Conservation (phyloP, 2,888 invertebrate genomes). For the Podabrus alpinus region DNA sequence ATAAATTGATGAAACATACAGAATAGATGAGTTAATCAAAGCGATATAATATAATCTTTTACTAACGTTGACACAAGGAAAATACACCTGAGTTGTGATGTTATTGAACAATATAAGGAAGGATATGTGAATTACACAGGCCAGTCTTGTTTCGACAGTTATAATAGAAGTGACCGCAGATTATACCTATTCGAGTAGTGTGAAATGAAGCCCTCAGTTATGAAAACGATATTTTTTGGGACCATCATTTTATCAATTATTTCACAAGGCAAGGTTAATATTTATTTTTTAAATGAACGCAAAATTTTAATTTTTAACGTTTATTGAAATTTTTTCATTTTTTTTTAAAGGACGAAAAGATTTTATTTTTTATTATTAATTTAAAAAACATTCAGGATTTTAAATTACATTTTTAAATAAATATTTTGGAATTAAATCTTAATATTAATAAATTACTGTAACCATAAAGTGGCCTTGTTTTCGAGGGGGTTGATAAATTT, state of each 20-base stretch:
- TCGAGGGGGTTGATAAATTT: not conserved
- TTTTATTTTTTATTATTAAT: too few relatives aligned
- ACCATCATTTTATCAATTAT: not conserved
- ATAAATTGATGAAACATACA: not conserved
- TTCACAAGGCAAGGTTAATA: constrained; percentile 3
- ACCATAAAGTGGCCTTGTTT: not conserved
- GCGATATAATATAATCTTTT: not conserved
- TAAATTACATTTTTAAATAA: too few relatives aligned
- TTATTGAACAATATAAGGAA: constrained; percentile 16
- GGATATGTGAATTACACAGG: constrained; percentile 16
- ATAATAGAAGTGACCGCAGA: constrained; percentile 8
- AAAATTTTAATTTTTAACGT: not conserved
- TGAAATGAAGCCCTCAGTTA: not conserved
- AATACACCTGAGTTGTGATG: not conserved
- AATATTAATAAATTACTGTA: not conserved
- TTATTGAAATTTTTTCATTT: too few relatives aligned
- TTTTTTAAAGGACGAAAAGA: too few relatives aligned
- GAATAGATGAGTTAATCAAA: not conserved
- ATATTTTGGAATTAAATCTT: too few relatives aligned
- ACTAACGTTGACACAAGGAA: not conserved
- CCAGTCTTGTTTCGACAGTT: constrained; percentile 11
- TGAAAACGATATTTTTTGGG: not conserved
- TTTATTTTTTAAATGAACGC: not conserved
- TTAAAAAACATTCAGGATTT: too few relatives aligned
- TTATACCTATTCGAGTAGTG: not conserved